Evolutionary conservation across 1,140 invertebrate genomes (phyloP), one percentile per base, ranked within the genome.

Genomic region (Marisa cornuarietis): DNA sequence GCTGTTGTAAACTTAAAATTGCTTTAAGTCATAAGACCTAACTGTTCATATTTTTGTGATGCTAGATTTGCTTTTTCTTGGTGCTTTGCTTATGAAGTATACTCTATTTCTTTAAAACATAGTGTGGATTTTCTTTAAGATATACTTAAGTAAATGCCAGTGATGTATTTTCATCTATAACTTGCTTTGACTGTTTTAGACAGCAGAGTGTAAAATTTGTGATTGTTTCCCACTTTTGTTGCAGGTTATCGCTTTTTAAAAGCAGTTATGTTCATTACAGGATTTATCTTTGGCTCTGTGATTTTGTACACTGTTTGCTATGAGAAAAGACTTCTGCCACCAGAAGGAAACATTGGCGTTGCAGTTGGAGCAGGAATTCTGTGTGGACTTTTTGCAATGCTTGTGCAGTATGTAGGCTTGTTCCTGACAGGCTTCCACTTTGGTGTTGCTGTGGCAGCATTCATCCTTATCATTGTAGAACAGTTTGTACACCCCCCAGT

Each of bases 241-340:
- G 69, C 92, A 95, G 95, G 96, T 75, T 97, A 97, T 90, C 93
- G 96, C 73, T 96, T 95, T 90, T 96, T 97, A 89, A 96, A 96
- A 90, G 95, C 95, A 6, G 94, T 95, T n/a, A 96, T 96, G 94
- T 97, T 97, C 88, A 92, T 97, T 51, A 96, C 95, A 49, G 96
- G 96, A 52, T 95, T 96, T 86, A 94, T 96, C 66, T 96, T 96
- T 90, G 95, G 95, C 20, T 94, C 95, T 71, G 93, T 94, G 42
- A 92, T 96, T 76, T 94, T 95, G 6, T 96, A 95, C 89, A 90
- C 95, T 79, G 95, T 96, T 81, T 95, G 95, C 89, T 92, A 94
- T 74, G 95, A 95, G 87, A 94, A 95, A 84, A 93, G 94, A 65
- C 88, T 95, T 26, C 92, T 96, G 88, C 94, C 95, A 9, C 90